Evolutionary conservation across 2,888 invertebrate species (phyloP), one percentile per base, ranked within the genome.

Genomic region (Gonocerus acuteangulatus): DNA sequence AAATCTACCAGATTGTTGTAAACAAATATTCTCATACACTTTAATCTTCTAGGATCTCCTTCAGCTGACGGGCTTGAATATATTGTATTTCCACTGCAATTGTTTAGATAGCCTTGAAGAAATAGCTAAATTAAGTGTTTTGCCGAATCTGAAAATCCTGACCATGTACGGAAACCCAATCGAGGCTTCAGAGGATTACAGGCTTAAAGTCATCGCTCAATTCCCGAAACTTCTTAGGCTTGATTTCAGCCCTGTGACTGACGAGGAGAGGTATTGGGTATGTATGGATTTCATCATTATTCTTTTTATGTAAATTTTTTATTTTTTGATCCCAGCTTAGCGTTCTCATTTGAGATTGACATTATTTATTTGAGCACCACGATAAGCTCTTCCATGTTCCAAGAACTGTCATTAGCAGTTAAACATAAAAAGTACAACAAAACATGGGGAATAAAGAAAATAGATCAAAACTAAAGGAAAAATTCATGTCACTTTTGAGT

Each of bases 41-140:
- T 42, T 42, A 15, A 4, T 42, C 44, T 42, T 42, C 4, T 18
- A 19, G 48, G 16, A 48, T 21, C 48, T 48, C n/a, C 13, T 27
- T 9, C 44, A 44, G 42, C 11, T 54, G 23, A 18, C 21, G 6
- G 22, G 15, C 0, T 22, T 54, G 1, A 39, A 44, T 9, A 54
- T 18, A 21, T 36, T 54, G 2, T 54, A 54, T 22, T 22, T 54
- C 3, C 54, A 54, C 23, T 39, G 39, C 9, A 54, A 54, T 39
- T 54, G 54, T 36, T 1, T 54, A 7, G 16, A 22, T 9, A 39
- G 39, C 18, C 15, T 54, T 1, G 54, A 54, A 11, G 54, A 39
- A 15, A 39, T 54, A 22, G 42, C 19, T 21, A 54, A 54, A 9
- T 22, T 54, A 11, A 34, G 54, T 1, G 22, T 15, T 16, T 11